Conservation (phyloP, 1,140 invertebrate species). For the Phymorhynchus buccinoides region DNA sequence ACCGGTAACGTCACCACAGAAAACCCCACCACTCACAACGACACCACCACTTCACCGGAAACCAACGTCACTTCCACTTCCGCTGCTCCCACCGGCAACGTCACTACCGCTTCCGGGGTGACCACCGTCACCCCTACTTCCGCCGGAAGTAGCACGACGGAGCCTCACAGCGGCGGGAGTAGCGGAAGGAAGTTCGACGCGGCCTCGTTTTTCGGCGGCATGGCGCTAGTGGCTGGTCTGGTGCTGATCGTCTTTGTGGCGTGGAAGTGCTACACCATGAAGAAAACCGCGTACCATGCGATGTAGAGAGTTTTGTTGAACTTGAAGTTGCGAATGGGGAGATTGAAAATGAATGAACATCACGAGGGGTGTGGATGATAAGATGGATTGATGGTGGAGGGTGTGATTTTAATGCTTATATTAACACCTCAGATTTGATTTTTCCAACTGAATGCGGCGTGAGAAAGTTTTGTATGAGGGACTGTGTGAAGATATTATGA, state of each 20-base stretch:
- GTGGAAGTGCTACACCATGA: constrained; percentile 32
- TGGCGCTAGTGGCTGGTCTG: constrained; percentile 42
- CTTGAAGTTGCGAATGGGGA: neutral
- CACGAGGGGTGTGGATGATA: neutral
- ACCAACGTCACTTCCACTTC: constrained; percentile 17
- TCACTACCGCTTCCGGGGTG: neutral
- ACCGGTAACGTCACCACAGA: constrained; percentile 11
- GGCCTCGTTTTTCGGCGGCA: constrained; percentile 47
- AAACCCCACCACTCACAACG: neutral
- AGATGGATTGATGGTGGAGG: no score
- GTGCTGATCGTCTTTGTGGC: constrained; percentile 39
- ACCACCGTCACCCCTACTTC: neutral
- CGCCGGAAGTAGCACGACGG: constrained; percentile 52
- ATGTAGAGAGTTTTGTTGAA: neutral
- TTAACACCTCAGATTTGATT: neutral
- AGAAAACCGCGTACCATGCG: constrained; percentile 27
- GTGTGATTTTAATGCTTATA: neutral
- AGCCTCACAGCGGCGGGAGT: neutral
- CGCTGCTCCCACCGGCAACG: constrained; percentile 7
- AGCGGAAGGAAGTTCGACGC: constrained; percentile 38
- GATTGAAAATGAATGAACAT: neutral
- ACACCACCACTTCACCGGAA: neutral
- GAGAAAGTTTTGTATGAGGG: no score
- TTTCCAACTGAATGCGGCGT: neutral
- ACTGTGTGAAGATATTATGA: no score